Conservation (phyloP, 2,888 invertebrate genomes). For the Perizoma affinitatum region DNA sequence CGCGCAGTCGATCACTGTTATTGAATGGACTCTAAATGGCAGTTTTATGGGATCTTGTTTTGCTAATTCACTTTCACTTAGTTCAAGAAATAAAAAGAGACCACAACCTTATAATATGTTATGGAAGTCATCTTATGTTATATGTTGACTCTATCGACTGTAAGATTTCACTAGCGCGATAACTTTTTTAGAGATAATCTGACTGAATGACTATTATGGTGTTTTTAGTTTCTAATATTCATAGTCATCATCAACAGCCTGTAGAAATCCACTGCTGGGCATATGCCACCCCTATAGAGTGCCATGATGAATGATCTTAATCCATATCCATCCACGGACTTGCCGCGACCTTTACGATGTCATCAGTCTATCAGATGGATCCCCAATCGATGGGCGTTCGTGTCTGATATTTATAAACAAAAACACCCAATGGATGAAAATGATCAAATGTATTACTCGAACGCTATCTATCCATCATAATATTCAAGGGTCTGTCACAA, state of each 20-base stretch:
- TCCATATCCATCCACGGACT: too few relatives aligned
- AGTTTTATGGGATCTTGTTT: slow-evolving; percentile 24
- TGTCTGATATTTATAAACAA: slow-evolving; percentile 7
- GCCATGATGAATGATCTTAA: too few relatives aligned
- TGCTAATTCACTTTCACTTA: slow-evolving; percentile 22
- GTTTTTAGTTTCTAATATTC: slow-evolving; percentile 6
- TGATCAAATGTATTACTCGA: slow-evolving; percentile 24
- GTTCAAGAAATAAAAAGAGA: slow-evolving; percentile 3
- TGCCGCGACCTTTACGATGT: too few relatives aligned
- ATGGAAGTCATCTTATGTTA: too few relatives aligned
- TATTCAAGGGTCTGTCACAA: slow-evolving; percentile 41
- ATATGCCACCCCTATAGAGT: too few relatives aligned
- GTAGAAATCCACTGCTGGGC: too few relatives aligned
- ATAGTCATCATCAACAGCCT: too few relatives aligned
- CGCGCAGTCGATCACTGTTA: slow-evolving; percentile 22
- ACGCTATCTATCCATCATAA: slow-evolving; percentile 37
- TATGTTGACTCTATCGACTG: too few relatives aligned
- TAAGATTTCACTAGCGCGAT: too few relatives aligned
- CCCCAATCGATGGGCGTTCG: too few relatives aligned
- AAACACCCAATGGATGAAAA: slow-evolving; percentile 32
- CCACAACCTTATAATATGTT: too few relatives aligned
- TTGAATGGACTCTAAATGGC: slow-evolving; percentile 24
- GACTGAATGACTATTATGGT: slow-evolving; percentile 1
- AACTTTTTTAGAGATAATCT: not conserved
- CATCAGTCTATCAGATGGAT: slow-evolving; percentile 2